These are phyloP conservation scores for Azorinus chamasolen DNA, from an alignment of 2,888 invertebrate species.

Conservation along the genomic window DNA sequence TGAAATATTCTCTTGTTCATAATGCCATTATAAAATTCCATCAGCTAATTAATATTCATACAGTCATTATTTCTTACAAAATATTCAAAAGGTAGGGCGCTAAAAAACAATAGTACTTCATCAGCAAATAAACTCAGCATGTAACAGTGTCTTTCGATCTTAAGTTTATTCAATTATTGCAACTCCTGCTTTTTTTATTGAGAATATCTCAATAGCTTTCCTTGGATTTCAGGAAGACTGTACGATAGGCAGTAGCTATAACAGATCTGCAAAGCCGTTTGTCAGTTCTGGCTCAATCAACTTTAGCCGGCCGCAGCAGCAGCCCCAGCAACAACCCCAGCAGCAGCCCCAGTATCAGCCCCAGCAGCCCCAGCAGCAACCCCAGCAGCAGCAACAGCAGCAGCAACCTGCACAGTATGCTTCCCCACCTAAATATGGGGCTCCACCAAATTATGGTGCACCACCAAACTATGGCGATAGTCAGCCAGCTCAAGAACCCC, in stretches of 20 bases:
- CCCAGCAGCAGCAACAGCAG: too few relatives aligned
- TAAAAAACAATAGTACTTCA: too few relatives aligned
- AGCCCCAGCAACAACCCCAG: constrained; percentile 50
- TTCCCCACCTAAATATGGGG: constrained; percentile 11
- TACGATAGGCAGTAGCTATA: constrained; percentile 95
- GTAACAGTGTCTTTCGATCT: too few relatives aligned
- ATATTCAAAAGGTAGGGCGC: too few relatives aligned
- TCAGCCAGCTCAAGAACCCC: constrained; percentile 12
- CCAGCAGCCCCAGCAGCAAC: constrained; percentile 41
- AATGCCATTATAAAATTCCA: too few relatives aligned
- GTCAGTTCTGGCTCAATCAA: constrained; percentile 69
- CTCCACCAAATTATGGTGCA: constrained; percentile 1
- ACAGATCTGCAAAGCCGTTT: constrained; percentile 95
- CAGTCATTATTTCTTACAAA: too few relatives aligned
- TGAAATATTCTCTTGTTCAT: too few relatives aligned
- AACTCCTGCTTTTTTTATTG: too few relatives aligned
- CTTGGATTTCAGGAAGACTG: constrained; percentile 88
- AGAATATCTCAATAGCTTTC: too few relatives aligned
- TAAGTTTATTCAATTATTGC: too few relatives aligned
- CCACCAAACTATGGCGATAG: constrained; percentile 7
- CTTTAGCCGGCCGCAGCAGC: constrained; percentile 57
- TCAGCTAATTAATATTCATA: too few relatives aligned
- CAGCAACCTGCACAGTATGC: constrained; percentile 29
- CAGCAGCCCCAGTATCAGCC: constrained; percentile 51
- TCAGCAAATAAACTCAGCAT: too few relatives aligned